Evolutionary conservation across 2,113 vertebrate species (phyloP).

Genomic region (Junco hyemalis): DNA sequence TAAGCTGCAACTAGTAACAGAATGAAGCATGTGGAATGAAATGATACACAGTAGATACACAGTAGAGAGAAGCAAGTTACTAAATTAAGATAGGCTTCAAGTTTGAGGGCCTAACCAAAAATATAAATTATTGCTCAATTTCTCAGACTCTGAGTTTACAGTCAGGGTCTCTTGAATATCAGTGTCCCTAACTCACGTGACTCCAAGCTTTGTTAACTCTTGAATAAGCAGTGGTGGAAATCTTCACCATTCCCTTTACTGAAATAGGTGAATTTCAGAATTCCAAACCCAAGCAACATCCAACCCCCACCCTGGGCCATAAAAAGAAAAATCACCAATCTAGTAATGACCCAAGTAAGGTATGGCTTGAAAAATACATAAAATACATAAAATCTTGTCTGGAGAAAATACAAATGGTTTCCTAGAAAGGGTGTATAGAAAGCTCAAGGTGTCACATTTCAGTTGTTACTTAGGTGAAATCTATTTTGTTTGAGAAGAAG

Average conservation of each 20-base stretch:
- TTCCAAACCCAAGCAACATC: not conserved
- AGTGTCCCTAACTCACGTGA: not conserved
- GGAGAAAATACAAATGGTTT: not conserved
- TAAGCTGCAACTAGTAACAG: not conserved
- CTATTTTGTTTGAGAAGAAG: not conserved
- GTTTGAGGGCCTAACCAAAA: not conserved
- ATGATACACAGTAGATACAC: not conserved
- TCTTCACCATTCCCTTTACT: not conserved
- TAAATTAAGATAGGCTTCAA: not conserved
- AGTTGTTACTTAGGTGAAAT: not conserved
- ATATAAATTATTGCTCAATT: not conserved
- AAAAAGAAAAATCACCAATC: not conserved
- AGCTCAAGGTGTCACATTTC: not conserved
- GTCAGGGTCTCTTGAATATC: not conserved
- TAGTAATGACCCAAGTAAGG: not conserved
- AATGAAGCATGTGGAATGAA: not conserved
- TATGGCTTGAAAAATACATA: not conserved
- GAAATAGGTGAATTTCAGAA: not conserved
- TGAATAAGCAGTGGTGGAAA: not conserved
- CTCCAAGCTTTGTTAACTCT: not conserved
- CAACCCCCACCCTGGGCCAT: fast-evolving
- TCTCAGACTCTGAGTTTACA: not conserved
- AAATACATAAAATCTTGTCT: not conserved
- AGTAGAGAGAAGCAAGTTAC: not conserved
- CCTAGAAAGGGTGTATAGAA: not conserved